A percentile compares a stretch with the other conserved stretches of the same genome.
These are phyloP conservation scores for Rotaria socialis DNA, from an alignment of 2,888 invertebrate genomes.

Conservation along the genomic window DNA sequence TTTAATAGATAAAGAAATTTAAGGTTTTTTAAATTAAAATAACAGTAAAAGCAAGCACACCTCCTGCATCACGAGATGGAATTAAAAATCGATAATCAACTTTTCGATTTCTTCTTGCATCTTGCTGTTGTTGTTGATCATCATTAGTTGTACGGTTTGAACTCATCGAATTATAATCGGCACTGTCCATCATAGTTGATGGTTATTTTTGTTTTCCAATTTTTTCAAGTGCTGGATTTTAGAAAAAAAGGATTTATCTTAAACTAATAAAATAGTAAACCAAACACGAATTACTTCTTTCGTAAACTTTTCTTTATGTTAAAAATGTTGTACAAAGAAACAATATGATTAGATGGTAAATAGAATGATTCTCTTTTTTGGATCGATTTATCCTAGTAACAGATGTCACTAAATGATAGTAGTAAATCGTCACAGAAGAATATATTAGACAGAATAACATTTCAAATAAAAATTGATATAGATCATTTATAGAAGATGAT, in stretches of 20 bases:
- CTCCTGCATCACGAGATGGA: constrained; percentile 18
- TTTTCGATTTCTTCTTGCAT: neutral
- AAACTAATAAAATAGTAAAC: neutral
- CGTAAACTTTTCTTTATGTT: neutral
- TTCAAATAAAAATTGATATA: too few relatives aligned
- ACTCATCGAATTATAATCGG: neutral
- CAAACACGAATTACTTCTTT: neutral
- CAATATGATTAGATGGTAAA: constrained; percentile 15
- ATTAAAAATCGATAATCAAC: constrained; percentile 31
- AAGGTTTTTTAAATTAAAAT: neutral
- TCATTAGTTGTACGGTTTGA: constrained; percentile 25
- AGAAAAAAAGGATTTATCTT: neutral
- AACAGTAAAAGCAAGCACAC: neutral
- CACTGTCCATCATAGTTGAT: neutral
- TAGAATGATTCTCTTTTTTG: constrained; percentile 21
- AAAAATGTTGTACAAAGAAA: neutral
- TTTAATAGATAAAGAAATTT: neutral
- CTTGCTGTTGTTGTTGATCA: constrained; percentile 29
- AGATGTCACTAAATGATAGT: constrained; percentile 4
- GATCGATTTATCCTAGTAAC: neutral
- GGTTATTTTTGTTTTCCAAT: neutral
- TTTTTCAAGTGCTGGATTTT: neutral
- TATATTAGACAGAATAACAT: too few relatives aligned
- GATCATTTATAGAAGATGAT: too few relatives aligned
- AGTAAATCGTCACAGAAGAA: too few relatives aligned